These are phyloP conservation scores for Scarus forsteni DNA, from an alignment of 2,797 vertebrate species.

Conservation along the genomic window DNA sequence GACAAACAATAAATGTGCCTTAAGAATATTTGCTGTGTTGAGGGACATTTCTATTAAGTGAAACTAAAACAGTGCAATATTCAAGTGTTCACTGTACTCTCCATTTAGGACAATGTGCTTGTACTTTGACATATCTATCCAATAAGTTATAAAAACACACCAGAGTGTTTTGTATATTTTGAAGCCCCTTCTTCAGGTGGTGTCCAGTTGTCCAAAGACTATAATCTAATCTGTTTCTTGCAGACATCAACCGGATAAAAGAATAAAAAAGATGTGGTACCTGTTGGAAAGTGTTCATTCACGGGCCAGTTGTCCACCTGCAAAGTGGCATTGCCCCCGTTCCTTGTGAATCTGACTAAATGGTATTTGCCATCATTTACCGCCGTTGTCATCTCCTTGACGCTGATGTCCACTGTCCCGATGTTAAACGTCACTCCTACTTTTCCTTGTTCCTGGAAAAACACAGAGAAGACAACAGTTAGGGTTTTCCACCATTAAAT, in stretches of 20 bases:
- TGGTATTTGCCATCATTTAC: conserved; percentile 98
- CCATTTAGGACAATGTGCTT: background rate
- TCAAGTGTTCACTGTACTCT: too few species aligned
- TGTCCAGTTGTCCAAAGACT: conserved; percentile 69
- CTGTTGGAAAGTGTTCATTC: conserved; percentile 97
- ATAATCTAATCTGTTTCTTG: background rate
- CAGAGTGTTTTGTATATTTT: background rate
- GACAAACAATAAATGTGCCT: too few species aligned
- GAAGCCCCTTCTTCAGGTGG: conserved; percentile 48
- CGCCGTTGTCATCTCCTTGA: conserved; percentile 90
- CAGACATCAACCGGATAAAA: conserved; percentile 9
- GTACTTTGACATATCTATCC: conserved; percentile 20
- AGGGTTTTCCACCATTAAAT: background rate
- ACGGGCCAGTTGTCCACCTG: conserved; percentile 98
- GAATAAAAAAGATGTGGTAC: conserved; percentile 73
- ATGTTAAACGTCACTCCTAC: conserved; percentile 97
- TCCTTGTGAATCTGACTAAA: conserved; percentile 95
- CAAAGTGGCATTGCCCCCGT: conserved; percentile 95
- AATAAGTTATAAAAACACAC: background rate
- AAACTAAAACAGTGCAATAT: background rate
- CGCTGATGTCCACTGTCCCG: conserved; percentile 96
- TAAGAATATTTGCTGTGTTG: background rate
- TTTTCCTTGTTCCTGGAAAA: conserved; percentile 93
- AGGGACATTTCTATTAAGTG: background rate
- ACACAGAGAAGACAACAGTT: conserved; percentile 37